Base-by-base conservation (phyloP, 1,140 invertebrate species). In the Drosophila sproati region DNA sequence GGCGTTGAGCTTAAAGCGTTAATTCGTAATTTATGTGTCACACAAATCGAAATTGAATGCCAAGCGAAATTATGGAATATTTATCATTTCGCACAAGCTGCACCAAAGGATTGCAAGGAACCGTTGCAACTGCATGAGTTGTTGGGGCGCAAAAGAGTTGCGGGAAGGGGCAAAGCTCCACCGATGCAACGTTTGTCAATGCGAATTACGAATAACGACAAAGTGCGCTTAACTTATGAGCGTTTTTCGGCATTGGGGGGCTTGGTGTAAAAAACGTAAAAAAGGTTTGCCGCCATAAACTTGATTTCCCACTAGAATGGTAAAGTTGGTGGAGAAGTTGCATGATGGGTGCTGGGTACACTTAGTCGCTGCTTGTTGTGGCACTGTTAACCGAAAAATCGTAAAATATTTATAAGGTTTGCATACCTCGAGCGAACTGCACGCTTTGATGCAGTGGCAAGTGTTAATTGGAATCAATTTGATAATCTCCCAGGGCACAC, bases 1-100 rank as follows among this genome's bases (percentile, higher is more conserved):
- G 68, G 77, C 66, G 48, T 87, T 79, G 78, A 75, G 87, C 87
- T 92, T 79, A 89, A 92, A 92, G 91, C 91, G 85, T 92, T 92
- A 92, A 92, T 92, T 91, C 91, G 88, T 92, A 89, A 92, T 92
- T 92, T 92, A 92, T 92, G 91, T 92, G 91, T 92, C 91, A 91
- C 85, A 87, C 83, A 78, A 77, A 89, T 76, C 81, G 82, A 89
- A 92, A 91, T 92, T 91, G 85, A 92, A 92, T 92, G 91, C 88
- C 91, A 92, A 78, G 69, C 91, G 76, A 89, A 92, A 92, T 92
- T 92, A 92, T 92, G 82, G 82, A 92, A 87, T 91, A 92, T 92
- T 92, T 92, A 92, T 92, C 91, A 92, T 92, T 82, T 91, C 69
- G 73, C 77, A 72, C 61, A 61, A 75, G 67, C 52, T 62, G 73